A percentile compares a stretch with the other conserved stretches of the same genome.
Evolutionary conservation across 2,113 vertebrate genomes (phyloP).

Genomic region (Embiotoca jacksoni): DNA sequence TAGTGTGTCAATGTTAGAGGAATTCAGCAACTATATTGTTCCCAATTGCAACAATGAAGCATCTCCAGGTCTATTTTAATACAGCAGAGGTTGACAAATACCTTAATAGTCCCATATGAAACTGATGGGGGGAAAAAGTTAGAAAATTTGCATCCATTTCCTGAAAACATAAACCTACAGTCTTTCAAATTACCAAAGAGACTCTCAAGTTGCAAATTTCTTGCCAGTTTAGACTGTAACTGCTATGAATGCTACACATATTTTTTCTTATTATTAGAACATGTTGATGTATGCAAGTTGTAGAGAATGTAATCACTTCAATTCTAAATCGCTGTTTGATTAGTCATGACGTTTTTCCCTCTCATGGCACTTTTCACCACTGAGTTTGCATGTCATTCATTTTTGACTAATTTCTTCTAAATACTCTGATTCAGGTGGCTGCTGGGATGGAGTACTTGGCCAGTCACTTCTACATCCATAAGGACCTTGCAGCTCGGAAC

Average conservation of each 20-base stretch:
- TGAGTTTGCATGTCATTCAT: not conserved
- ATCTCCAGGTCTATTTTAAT: not conserved
- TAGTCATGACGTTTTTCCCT: too few species aligned
- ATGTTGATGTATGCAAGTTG: too few species aligned
- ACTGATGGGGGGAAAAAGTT: not conserved
- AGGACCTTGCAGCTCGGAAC: constrained; percentile 96
- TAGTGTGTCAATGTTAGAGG: not conserved
- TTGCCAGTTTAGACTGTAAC: too few species aligned
- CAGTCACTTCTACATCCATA: constrained; percentile 94
- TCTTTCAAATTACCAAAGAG: too few species aligned
- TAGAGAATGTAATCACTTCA: too few species aligned
- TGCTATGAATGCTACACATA: too few species aligned
- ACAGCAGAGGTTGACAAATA: not conserved
- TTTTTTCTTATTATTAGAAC: too few species aligned
- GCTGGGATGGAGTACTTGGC: constrained; percentile 98
- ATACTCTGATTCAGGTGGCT: constrained; percentile 82
- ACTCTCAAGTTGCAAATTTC: too few species aligned
- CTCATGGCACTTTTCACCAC: not conserved
- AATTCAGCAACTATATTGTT: not conserved
- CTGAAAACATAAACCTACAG: not conserved
- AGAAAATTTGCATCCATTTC: not conserved
- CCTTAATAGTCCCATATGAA: not conserved
- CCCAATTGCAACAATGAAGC: not conserved
- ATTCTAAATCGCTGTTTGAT: not conserved
- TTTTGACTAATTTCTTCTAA: not conserved